Percentiles rank a stretch among this genome's conserved stretches.
Evolutionary conservation across 2,888 invertebrate species (phyloP).

Genomic region (Drosophila robusta): DNA sequence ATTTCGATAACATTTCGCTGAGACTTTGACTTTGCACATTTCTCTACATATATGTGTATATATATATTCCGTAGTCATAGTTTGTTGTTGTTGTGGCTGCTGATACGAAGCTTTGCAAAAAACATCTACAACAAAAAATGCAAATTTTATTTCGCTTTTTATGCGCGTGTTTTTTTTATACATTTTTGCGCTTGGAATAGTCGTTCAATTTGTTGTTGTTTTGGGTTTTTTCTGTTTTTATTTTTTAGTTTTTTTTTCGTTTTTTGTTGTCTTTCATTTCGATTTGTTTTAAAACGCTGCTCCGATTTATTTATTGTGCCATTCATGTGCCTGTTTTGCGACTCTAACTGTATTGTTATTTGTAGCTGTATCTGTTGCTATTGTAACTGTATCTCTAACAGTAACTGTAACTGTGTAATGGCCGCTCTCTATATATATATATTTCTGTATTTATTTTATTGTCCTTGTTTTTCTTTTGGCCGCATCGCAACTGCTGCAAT

Average conservation of each 20-base stretch:
- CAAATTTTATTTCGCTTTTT: slow-evolving; percentile 75
- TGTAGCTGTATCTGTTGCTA: slow-evolving; percentile 17
- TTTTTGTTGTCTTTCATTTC: slow-evolving; percentile 38
- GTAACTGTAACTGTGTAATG: slow-evolving; percentile 17
- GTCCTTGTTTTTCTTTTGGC: slow-evolving; percentile 46
- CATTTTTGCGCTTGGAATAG: slow-evolving; percentile 15
- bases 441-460: slow-evolving; percentile 63
- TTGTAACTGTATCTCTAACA: slow-evolving; percentile 15
- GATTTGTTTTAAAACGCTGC: slow-evolving; percentile 70
- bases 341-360: slow-evolving; percentile 27
- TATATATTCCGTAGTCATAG: slow-evolving; percentile 28
- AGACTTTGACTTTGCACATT: slow-evolving; percentile 61
- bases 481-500: slow-evolving; percentile 69
- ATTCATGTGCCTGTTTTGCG: slow-evolving; percentile 52
- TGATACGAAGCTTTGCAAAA: slow-evolving; percentile 57
- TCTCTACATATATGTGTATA: slow-evolving; percentile 12
- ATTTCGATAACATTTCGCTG: slow-evolving; percentile 72
- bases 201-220: slow-evolving; percentile 22
- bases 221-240: neutral
- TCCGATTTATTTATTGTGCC: slow-evolving; percentile 74
- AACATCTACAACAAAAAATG: slow-evolving; percentile 60
- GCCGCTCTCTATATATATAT: slow-evolving; percentile 21
- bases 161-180: slow-evolving; percentile 30
- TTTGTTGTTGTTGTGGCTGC: slow-evolving; percentile 34
- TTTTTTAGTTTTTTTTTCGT: slow-evolving; percentile 9